phyloP scores from a whole-genome alignment of 2,797 vertebrate genomes.

The Carduelis carduelis region DNA sequence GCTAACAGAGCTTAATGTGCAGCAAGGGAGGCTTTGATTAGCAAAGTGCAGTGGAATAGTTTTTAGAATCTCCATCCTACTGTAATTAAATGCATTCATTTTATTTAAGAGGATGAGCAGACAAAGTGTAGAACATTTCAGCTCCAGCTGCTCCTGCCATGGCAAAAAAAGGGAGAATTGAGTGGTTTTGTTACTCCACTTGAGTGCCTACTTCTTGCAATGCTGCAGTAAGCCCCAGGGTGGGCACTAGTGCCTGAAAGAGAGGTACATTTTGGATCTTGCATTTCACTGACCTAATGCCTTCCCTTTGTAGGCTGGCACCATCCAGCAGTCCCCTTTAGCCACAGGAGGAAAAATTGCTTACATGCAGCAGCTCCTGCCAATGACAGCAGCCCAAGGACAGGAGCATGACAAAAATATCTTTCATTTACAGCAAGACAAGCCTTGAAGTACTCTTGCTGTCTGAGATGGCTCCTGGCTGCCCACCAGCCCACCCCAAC shows the following conservation, averaged over 20 bases:
- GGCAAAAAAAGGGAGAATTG: background rate
- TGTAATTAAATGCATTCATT: background rate
- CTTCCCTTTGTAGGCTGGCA: background rate
- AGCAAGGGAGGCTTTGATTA: background rate
- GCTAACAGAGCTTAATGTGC: background rate
- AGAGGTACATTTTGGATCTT: background rate
- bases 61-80: background rate
- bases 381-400: background rate
- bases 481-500: background rate
- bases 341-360: background rate
- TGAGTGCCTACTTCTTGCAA: accelerated
- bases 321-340: background rate
- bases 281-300: background rate
- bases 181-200: background rate
- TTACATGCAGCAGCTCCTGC: background rate
- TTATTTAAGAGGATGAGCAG: background rate
- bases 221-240: background rate
- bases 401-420: background rate
- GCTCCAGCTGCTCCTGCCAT: background rate
- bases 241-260: background rate
- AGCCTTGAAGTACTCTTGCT: accelerated
- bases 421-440: background rate
- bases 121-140: background rate
- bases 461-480: background rate
- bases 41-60: background rate